Evolutionary conservation across 1,140 invertebrate genomes (phyloP), one percentile per base, ranked within the genome.

Genomic region (Neotoxoptera formosana): DNA sequence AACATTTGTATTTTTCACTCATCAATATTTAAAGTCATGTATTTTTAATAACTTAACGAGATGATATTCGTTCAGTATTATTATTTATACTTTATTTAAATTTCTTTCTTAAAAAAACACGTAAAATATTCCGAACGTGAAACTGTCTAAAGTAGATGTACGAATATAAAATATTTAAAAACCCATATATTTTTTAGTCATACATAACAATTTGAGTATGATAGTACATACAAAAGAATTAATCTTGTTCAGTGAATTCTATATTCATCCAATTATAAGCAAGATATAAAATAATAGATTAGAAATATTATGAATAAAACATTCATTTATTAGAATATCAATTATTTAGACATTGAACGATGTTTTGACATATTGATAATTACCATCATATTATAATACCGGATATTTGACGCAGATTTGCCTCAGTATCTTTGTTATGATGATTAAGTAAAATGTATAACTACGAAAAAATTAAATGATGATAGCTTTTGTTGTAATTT

Each of bases 1-100:
- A 34, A 89, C 7, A 53, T 53, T 53, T n/a, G 23, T 34, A 41
- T 6, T 51, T 34, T 89, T 89, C 11, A 47, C 25, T 47, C 8
- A 53, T 23, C 3, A 34, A 51, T 9, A n/a, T 48, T 7, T 36
- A 23, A 23, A 53, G 51, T 53, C 34, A 8, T 23, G 34, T 34
- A 53, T 89, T 53, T 51, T 34, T 53, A 89, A 89, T 34, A 51
- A 23, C 21, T 34, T 53, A 34, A 88, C 25, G 7, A 88, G 45
- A 25, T 88, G n/a, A 53, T 89, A 47, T 47, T 89, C 7, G 53
- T 53, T 23, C 1, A 53, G 34, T 53, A 36, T 36, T 89, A 53
- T 53, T 89, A 36, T 53, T 34, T 36, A 23, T 53, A 88, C 4
- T 45, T n/a, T 86, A 86, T 86, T 84, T 47, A 86, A 88, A 88